Percentiles rank a stretch among this genome's conserved stretches.
Evolutionary conservation across 2,797 vertebrate genomes (phyloP).

Genomic region (Myotis findleyi): DNA sequence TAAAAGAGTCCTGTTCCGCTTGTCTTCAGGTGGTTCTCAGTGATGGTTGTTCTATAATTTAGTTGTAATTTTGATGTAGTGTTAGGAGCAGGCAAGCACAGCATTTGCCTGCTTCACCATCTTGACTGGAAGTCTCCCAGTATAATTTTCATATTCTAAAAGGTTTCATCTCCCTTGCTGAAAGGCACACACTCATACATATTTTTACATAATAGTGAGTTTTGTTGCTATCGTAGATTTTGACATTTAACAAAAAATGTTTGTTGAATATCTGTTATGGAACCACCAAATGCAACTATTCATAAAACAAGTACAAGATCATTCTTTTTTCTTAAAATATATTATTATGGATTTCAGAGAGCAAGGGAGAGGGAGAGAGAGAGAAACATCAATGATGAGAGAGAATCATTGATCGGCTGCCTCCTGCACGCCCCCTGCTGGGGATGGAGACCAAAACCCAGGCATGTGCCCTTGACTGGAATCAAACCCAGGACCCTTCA

Average conservation of each 20-base stretch:
- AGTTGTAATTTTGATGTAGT: background rate
- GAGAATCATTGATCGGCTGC: too few species aligned
- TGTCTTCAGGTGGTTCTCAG: background rate
- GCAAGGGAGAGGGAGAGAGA: too few species aligned
- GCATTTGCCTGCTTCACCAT: background rate
- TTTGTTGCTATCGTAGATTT: background rate
- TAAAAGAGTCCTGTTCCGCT: background rate
- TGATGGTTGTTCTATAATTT: background rate
- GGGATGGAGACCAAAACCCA: too few species aligned
- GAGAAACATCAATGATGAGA: too few species aligned
- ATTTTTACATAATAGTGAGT: background rate
- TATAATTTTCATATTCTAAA: background rate
- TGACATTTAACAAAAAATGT: slow-evolving; percentile 16
- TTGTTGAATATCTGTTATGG: background rate
- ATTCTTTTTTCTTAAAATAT: background rate
- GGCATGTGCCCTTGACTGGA: too few species aligned
- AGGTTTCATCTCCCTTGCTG: background rate
- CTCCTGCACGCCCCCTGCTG: too few species aligned
- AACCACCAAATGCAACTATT: background rate
- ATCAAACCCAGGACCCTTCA: too few species aligned
- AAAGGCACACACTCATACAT: background rate
- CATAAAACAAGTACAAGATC: background rate
- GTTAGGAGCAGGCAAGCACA: background rate
- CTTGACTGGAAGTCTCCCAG: background rate
- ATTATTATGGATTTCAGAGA: too few species aligned